These are phyloP conservation scores for Chaenocephalus aceratus DNA, from an alignment of 2,113 vertebrate species.

Conservation along the genomic window DNA sequence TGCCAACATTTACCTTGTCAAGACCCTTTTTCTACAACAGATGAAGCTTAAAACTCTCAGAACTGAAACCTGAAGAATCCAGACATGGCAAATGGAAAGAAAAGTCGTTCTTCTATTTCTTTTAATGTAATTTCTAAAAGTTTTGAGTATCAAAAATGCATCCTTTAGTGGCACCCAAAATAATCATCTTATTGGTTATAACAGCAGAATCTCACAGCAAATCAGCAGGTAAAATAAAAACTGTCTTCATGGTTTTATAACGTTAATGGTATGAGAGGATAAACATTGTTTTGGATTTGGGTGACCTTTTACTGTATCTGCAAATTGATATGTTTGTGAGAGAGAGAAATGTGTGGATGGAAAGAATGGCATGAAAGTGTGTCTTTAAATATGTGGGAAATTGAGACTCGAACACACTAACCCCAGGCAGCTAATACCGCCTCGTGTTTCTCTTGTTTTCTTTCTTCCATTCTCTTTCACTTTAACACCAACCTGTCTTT, in stretches of 20 bases:
- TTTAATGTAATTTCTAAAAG: neutral
- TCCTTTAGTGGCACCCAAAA: neutral
- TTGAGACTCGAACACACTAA: conserved; percentile 1
- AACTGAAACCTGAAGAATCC: neutral
- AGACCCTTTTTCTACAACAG: neutral
- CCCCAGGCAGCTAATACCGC: conserved; percentile 6
- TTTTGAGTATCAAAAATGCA: neutral
- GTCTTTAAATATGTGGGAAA: neutral
- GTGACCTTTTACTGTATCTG: neutral
- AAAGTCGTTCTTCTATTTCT: neutral
- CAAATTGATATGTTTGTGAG: too few species aligned
- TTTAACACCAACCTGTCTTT: conserved; percentile 18
- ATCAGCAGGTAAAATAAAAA: conserved; percentile 8
- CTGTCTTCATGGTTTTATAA: neutral
- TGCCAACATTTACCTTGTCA: conserved; percentile 34
- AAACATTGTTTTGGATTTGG: neutral
- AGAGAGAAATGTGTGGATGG: neutral
- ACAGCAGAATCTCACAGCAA: neutral
- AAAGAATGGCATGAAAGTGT: conserved; percentile 1
- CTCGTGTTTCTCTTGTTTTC: neutral
- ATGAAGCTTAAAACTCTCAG: neutral
- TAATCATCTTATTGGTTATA: neutral
- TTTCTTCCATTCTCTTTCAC: conserved; percentile 19
- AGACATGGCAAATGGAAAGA: neutral
- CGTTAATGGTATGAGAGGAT: neutral